Evolutionary conservation across 1,140 invertebrate genomes (phyloP), one percentile per base, ranked within the genome.

Genomic region (Trichomalopsis sarcophagae): DNA sequence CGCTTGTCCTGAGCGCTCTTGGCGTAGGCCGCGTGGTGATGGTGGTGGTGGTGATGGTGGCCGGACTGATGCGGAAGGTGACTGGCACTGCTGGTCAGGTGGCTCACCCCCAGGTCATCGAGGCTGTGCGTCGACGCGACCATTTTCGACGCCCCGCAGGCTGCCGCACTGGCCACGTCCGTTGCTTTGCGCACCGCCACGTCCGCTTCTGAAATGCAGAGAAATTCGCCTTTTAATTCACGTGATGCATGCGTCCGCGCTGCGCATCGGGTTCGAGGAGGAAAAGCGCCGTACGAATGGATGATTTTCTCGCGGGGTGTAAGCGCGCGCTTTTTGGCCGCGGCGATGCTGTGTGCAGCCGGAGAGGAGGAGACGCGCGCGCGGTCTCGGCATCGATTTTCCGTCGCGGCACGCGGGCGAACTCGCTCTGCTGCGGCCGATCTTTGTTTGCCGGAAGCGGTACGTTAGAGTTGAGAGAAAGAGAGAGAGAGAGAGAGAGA

Each of bases 81-180:
- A 87, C 27, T 88, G 86, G 10, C 89, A 88, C 21, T 89, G 90
- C 69, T 92, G 91, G 76, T 86, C 10, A 90, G 80, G 13, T 92
- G 91, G 77, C 83, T 90, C 7, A 90, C 87, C 9, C 87, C 89
- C 36, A 91, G 84, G 62, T 93, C 90, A 66, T 92, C 91, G 74
- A 91, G 89, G 23, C 88, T 92, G 82, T 92, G 91, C 73, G 89
- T 90, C 81, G 92, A 93, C 2, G 92, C 92, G 33, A 93, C 92
- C 92, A 93, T 93, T 81, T 87, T 91, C 86, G 88, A 84, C 87
- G 83, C 44, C 87, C 87, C 68, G 89, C 85, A 55, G 87, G 81
- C 66, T 87, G 86, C 23, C 84, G 84, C 27, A 85, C 81, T 62
- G 73, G 86, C 81, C 87, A 89, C 82, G 84, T 87, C 88, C 66